These are phyloP conservation scores for Chinchilla lanigera DNA, from an alignment of 2,113 vertebrate species.

Conservation along the genomic window DNA sequence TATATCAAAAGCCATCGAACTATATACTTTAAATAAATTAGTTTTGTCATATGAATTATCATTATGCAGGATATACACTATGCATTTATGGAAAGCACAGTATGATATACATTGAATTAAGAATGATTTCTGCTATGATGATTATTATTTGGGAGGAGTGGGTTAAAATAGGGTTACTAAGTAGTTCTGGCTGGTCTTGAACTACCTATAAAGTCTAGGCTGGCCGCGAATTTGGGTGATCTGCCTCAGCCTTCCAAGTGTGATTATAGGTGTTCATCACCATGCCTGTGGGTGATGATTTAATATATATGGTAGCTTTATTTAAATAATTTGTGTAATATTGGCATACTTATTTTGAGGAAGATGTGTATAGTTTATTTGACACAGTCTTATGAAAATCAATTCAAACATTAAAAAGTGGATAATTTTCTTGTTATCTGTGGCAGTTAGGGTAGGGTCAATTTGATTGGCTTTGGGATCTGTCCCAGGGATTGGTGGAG, in stretches of 20 bases:
- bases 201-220: background rate
- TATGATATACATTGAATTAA: background rate
- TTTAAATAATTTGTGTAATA: background rate
- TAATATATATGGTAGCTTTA: background rate
- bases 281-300: background rate
- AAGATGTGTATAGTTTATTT: background rate
- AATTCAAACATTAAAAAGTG: conserved; percentile 13
- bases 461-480: background rate
- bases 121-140: conserved; percentile 2
- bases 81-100: background rate
- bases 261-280: background rate
- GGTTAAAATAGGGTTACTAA: no score
- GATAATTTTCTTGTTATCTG: background rate
- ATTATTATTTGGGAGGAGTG: background rate
- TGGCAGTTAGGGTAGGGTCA: background rate
- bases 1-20: background rate
- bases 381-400: conserved; percentile 1
- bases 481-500: background rate
- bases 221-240: background rate
- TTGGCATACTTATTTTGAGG: background rate
- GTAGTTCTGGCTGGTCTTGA: no score
- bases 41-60: background rate
- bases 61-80: background rate
- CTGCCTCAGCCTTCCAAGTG: background rate
- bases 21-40: background rate